phyloP scores from a whole-genome alignment of 2,888 invertebrate genomes.

The Fragum fragum region DNA sequence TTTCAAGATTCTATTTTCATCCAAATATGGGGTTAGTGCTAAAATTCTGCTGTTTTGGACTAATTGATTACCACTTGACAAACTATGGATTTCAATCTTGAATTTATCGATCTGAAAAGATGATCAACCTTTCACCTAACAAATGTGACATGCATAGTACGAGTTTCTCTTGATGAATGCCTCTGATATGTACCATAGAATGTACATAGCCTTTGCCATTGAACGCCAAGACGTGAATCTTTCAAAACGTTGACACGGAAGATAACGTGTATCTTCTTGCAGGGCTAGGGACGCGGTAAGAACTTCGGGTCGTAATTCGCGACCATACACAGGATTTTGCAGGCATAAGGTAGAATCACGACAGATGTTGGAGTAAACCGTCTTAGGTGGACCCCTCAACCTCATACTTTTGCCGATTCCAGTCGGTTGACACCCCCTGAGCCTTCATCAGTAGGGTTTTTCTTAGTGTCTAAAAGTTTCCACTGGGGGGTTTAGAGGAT shows the following conservation, averaged over 20 bases:
- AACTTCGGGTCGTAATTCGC: constrained; percentile 36
- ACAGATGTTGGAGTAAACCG: background rate
- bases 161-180: background rate
- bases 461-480: constrained; percentile 14
- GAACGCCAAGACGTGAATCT: constrained; percentile 39
- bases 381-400: background rate
- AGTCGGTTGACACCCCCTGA: background rate
- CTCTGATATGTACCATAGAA: constrained; percentile 22
- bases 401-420: background rate
- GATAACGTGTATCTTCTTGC: background rate
- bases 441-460: constrained; percentile 2
- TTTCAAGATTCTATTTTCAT: background rate
- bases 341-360: background rate
- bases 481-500: constrained; percentile 46
- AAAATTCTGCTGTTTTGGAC: background rate
- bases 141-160: background rate
- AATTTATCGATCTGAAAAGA: background rate
- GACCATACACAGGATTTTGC: constrained; percentile 35
- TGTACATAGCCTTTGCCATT: constrained; percentile 18
- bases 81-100: background rate
- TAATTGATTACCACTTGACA: background rate
- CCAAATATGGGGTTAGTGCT: background rate
- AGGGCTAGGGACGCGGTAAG: constrained; percentile 4
- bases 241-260: constrained; percentile 8
- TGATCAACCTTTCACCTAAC: background rate